Percentiles rank a stretch among this genome's conserved stretches.
Evolutionary conservation across 2,113 vertebrate species (phyloP).

Genomic region (Centropus unirufus): DNA sequence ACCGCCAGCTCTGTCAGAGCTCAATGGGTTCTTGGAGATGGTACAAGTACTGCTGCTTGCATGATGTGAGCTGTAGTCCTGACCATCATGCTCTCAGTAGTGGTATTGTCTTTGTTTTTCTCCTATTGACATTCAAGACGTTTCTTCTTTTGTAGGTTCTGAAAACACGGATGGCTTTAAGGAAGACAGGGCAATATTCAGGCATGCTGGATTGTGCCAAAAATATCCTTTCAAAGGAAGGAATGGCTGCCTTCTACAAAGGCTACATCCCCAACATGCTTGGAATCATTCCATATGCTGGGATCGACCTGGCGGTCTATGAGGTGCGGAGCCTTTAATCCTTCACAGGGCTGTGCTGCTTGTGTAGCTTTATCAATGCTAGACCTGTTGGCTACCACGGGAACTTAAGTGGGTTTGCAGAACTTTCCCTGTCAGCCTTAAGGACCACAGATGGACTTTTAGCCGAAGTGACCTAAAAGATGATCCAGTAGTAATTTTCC

Average conservation of each 20-base stretch:
- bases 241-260: conserved; percentile 91
- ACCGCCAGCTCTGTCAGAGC: not conserved
- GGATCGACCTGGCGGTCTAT: conserved; percentile 95
- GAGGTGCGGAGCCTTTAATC: conserved; percentile 80
- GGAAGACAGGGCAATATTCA: conserved; percentile 89
- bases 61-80: not conserved
- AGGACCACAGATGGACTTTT: not conserved
- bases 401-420: not conserved
- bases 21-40: not conserved
- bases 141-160: conserved; percentile 81
- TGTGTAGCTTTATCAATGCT: not conserved
- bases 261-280: conserved; percentile 96
- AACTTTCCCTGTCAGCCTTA: not conserved
- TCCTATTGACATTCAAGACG: not conserved
- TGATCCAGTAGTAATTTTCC: not conserved
- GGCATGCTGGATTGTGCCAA: conserved; percentile 90
- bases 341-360: not conserved
- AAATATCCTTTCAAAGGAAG: conserved; percentile 86
- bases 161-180: conserved; percentile 92
- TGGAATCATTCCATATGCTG: conserved; percentile 95
- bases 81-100: not conserved
- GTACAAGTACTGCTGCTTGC: not conserved
- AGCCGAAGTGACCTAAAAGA: not conserved
- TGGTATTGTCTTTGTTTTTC: not conserved
- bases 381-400: not conserved